Percentiles rank a stretch among this genome's conserved stretches.
Evolutionary conservation across 2,888 invertebrate species (phyloP).

Genomic region (Halictus quadricinctus): DNA sequence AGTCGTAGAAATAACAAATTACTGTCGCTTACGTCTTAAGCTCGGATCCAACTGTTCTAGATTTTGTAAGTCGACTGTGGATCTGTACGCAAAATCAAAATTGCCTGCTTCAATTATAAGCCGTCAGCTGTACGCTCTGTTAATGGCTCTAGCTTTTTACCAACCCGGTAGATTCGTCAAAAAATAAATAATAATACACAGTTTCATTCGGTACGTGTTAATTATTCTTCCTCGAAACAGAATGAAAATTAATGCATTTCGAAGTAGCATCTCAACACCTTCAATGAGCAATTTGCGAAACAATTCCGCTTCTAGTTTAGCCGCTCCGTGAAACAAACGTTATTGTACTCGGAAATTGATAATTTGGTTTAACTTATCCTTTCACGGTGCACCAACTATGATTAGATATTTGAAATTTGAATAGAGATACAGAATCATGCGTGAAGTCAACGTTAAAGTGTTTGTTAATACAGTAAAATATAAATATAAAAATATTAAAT

Average conservation of each 20-base stretch:
- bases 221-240: neutral
- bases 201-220: slow-evolving; percentile 15
- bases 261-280: slow-evolving; percentile 26
- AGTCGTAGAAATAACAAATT: neutral
- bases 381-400: slow-evolving; percentile 14
- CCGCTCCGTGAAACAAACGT: neutral
- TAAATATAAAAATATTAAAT: too few species aligned
- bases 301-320: slow-evolving; percentile 20
- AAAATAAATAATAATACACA: neutral
- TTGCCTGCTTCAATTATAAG: too few species aligned
- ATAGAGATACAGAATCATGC: slow-evolving; percentile 2
- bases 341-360: slow-evolving; percentile 39
- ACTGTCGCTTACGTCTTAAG: too few species aligned
- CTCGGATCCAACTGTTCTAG: too few species aligned
- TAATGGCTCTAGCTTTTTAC: too few species aligned
- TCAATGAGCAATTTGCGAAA: slow-evolving; percentile 39
- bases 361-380: slow-evolving; percentile 41
- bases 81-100: too few species aligned
- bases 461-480: neutral
- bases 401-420: slow-evolving; percentile 15
- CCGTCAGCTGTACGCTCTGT: too few species aligned
- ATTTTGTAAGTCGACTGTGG: too few species aligned
- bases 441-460: neutral
- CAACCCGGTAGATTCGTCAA: too few species aligned
- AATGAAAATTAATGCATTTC: neutral